Evolutionary conservation across 2,113 vertebrate genomes (phyloP).

Genomic region (Noturus placidus): DNA sequence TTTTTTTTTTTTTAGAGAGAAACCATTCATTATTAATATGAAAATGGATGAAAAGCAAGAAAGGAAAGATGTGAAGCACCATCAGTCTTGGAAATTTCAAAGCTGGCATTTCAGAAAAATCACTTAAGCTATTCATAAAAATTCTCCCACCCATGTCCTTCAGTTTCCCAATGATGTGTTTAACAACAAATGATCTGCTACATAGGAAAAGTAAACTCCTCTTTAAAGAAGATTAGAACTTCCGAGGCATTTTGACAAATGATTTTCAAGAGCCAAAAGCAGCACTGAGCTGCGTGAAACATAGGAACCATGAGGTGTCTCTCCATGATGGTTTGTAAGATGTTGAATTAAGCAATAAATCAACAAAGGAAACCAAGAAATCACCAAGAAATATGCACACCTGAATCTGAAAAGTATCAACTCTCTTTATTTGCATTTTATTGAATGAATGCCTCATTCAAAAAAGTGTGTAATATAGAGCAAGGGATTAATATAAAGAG

Average conservation of each 20-base stretch:
- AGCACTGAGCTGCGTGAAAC: slow-evolving; percentile 5
- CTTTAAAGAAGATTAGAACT: background rate
- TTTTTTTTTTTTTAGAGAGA: background rate
- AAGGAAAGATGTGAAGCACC: background rate
- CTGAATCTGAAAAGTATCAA: slow-evolving; percentile 27
- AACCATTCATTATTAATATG: background rate
- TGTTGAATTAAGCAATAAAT: slow-evolving; percentile 34
- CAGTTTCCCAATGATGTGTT: background rate
- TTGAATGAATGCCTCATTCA: background rate
- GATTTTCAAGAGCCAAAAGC: background rate
- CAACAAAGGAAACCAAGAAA: slow-evolving; percentile 19
- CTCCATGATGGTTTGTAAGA: slow-evolving; percentile 4
- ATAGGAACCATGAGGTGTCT: background rate
- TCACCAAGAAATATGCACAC: slow-evolving; percentile 29
- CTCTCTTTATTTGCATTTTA: background rate
- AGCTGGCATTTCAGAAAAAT: background rate
- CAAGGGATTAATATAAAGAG: background rate
- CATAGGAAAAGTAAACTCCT: background rate
- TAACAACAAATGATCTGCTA: background rate
- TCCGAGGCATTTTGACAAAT: background rate
- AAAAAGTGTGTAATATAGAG: background rate
- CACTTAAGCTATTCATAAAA: background rate
- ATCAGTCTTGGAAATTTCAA: background rate
- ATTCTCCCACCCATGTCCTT: background rate
- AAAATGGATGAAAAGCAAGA: background rate